Conservation (phyloP, 2,113 vertebrate species). For the Perca schrenkii region DNA sequence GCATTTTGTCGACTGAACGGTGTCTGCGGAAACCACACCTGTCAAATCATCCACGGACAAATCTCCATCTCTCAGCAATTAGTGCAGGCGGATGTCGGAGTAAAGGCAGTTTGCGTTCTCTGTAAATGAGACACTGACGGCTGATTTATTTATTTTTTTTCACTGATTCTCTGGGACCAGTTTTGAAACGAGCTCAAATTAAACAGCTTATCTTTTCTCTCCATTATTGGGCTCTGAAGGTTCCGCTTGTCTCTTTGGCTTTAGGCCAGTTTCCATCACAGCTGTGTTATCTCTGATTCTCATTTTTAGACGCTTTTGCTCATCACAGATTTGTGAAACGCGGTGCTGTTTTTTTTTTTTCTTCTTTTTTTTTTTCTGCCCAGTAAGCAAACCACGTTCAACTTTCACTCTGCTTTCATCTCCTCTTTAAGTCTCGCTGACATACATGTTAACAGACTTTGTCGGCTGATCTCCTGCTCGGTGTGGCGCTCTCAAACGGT, state of each 20-base stretch:
- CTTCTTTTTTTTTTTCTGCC: conserved; percentile 52
- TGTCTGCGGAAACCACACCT: background rate
- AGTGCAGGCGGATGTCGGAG: background rate
- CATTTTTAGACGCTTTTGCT: conserved; percentile 29
- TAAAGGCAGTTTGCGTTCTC: conserved; percentile 1
- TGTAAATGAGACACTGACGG: conserved; percentile 25
- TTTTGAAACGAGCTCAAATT: conserved; percentile 28
- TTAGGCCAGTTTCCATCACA: conserved; percentile 25
- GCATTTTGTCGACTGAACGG: background rate
- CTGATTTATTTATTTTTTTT: background rate
- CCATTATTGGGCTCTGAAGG: conserved; percentile 39
- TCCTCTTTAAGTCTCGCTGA: conserved; percentile 16
- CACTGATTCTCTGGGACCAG: conserved; percentile 3
- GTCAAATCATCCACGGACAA: background rate
- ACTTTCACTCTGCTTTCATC: conserved; percentile 29
- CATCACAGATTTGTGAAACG: conserved; percentile 38
- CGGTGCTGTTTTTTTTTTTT: background rate
- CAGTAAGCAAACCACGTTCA: conserved; percentile 32
- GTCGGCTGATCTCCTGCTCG: background rate
- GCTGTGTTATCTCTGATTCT: conserved; percentile 43
- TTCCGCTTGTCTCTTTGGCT: conserved; percentile 46
- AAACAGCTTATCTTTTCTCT: conserved; percentile 45
- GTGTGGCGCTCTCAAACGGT: background rate
- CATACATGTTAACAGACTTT: conserved; percentile 4
- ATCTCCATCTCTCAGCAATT: conserved; percentile 13